Base-by-base conservation (phyloP, 2,888 invertebrate genomes). In the Stenodema calcarata region DNA sequence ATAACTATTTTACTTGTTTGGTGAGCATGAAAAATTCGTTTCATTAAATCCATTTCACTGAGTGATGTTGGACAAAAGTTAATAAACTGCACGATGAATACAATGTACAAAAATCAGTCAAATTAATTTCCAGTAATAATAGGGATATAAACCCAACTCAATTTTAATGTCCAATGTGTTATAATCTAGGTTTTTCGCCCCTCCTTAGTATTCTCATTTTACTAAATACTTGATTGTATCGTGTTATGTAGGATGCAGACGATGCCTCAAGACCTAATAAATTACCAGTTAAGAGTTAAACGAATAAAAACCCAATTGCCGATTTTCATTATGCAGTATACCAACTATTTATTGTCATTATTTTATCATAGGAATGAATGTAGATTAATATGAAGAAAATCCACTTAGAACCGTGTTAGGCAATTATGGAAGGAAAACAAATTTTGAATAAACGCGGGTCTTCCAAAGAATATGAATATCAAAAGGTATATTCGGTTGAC, bases 291-390 rank as follows among this genome's bases (percentile, higher is more conserved):
- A 73, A 73, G 73, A 73, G 73, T 73, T 41, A 73, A 73, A n/a
- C n/a, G n/a, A 73, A 73, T 28, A 9, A 35, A 73, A 73, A 73
- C 41, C 28, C 14, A 11, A 9, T 30, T 16, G 73, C 16, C 41
- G 14, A 73, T 16, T 73, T 73, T 35, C 73, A 30, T 44, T 23
- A 44, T 78, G 41, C 27, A 41, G 41, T 42, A 44, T 78, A 78
- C 27, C 73, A 78, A 78, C 78, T 78, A 78, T 44, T 78, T 78
- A 78, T 78, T 78, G 78, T 78, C 78, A 73, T 44, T 78, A 27
- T 44, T 75, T 78, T 78, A 44, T 78, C 18, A n/a, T 73, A 73
- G 73, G 73, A 73, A 73, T 30, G 3, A 73, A 73, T 7, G 18
- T 73, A 73, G 73, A 11, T 69, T 23, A 23, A 18, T 7, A 69